These are phyloP conservation scores for Nipponacmea schrenckii DNA, from an alignment of 2,888 invertebrate genomes.

Conservation along the genomic window DNA sequence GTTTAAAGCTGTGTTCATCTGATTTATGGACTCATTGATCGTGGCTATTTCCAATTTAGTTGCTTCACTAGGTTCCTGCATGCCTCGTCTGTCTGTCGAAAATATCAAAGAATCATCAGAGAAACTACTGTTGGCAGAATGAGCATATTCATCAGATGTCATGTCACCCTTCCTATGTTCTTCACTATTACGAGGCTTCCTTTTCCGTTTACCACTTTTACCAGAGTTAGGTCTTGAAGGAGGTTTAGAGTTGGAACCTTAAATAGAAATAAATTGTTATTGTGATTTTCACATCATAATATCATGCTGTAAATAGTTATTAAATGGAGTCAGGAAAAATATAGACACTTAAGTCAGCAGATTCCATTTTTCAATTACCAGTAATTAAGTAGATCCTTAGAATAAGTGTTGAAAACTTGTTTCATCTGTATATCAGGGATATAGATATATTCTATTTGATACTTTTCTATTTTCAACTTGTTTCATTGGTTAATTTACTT, in stretches of 20 bases:
- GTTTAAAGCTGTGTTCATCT: constrained; percentile 23
- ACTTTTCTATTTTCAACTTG: too few relatives aligned
- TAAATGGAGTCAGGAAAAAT: too few relatives aligned
- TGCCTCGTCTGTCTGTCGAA: neutral
- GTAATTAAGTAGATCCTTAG: too few relatives aligned
- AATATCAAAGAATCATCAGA: constrained; percentile 51
- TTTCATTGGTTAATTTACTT: too few relatives aligned
- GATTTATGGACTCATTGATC: constrained; percentile 25
- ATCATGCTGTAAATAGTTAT: too few relatives aligned
- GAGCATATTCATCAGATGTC: constrained; percentile 56
- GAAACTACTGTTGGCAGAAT: constrained; percentile 53
- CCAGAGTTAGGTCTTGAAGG: constrained; percentile 55
- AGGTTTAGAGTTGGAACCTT: constrained; percentile 43
- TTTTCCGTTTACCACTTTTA: constrained; percentile 42
- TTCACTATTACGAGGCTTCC: constrained; percentile 33
- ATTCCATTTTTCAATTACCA: too few relatives aligned
- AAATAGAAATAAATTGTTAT: constrained; percentile 23
- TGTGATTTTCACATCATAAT: too few relatives aligned
- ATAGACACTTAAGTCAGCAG: too few relatives aligned
- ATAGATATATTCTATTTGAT: too few relatives aligned
- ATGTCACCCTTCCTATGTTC: constrained; percentile 33
- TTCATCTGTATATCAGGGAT: too few relatives aligned
- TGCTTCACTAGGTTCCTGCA: constrained; percentile 5
- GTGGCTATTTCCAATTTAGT: constrained; percentile 18
- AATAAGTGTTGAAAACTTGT: too few relatives aligned